Evolutionary conservation across 2,113 vertebrate genomes (phyloP).

Genomic region (Thunnus thynnus): DNA sequence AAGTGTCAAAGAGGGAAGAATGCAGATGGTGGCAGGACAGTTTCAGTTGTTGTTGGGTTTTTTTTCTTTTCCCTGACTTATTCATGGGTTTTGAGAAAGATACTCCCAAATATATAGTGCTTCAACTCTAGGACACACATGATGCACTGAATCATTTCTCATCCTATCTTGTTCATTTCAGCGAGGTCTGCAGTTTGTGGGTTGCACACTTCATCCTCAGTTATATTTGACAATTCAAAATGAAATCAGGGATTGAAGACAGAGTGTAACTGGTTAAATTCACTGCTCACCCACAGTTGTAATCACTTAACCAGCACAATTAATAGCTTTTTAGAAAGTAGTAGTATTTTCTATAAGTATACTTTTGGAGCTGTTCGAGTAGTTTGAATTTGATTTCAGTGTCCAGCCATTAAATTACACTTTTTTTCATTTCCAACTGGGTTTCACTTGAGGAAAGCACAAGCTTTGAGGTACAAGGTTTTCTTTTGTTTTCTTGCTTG

Average conservation of each 20-base stretch:
- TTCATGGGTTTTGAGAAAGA: background rate
- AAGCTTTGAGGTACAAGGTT: too few relatives aligned
- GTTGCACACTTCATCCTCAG: slow-evolving; percentile 51
- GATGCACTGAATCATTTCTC: slow-evolving; percentile 47
- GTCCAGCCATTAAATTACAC: too few relatives aligned
- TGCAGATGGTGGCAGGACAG: background rate
- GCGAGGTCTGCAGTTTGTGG: slow-evolving; percentile 47
- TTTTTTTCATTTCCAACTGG: too few relatives aligned
- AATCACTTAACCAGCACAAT: slow-evolving; percentile 9
- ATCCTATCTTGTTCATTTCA: slow-evolving; percentile 42
- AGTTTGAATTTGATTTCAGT: too few relatives aligned
- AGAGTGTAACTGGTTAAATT: background rate
- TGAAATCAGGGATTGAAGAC: slow-evolving; percentile 43
- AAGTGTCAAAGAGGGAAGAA: background rate
- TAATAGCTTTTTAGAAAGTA: background rate
- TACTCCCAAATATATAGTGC: slow-evolving; percentile 1
- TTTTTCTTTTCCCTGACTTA: background rate
- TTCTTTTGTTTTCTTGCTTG: too few relatives aligned
- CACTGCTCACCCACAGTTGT: background rate
- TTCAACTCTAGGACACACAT: slow-evolving; percentile 45
- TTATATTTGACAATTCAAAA: slow-evolving; percentile 52
- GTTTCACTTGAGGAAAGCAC: too few relatives aligned
- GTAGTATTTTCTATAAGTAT: too few relatives aligned
- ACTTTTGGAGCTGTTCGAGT: too few relatives aligned
- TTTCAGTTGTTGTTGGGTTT: background rate